Evolutionary conservation across 2,888 invertebrate species (phyloP).

Genomic region (Nipponacmea schrenckii): DNA sequence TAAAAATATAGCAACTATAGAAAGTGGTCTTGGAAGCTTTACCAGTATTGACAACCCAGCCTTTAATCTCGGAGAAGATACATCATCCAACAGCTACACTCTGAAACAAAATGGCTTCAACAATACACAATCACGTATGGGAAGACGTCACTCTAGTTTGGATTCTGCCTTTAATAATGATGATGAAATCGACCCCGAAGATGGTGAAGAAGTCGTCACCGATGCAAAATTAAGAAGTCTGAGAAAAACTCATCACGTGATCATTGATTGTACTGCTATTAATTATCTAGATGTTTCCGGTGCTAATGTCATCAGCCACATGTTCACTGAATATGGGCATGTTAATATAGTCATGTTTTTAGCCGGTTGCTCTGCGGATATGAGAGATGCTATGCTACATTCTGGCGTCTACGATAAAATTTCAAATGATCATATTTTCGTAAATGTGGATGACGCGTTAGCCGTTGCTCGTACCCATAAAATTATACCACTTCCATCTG

Average conservation of each 20-base stretch:
- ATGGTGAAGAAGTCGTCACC: slow-evolving; percentile 47
- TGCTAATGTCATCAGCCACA: slow-evolving; percentile 55
- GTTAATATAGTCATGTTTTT: slow-evolving; percentile 56
- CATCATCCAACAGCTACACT: slow-evolving; percentile 17
- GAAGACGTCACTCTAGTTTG: slow-evolving; percentile 21
- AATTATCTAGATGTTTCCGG: slow-evolving; percentile 60
- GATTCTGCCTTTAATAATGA: slow-evolving; percentile 30
- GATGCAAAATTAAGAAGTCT: slow-evolving; percentile 50
- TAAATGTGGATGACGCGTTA: slow-evolving; percentile 51
- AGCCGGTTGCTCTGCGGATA: slow-evolving; percentile 45
- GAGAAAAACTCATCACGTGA: slow-evolving; percentile 54
- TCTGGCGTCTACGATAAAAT: slow-evolving; percentile 52
- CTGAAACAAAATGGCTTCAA: slow-evolving; percentile 15
- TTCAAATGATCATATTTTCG: slow-evolving; percentile 48
- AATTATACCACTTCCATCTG: slow-evolving; percentile 40
- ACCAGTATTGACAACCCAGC: slow-evolving; percentile 38
- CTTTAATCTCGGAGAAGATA: slow-evolving; percentile 34
- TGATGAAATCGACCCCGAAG: slow-evolving; percentile 46
- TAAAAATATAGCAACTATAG: background rate
- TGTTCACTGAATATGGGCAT: slow-evolving; percentile 54
- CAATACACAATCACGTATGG: slow-evolving; percentile 24
- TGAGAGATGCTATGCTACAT: slow-evolving; percentile 49
- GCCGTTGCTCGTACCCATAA: slow-evolving; percentile 48
- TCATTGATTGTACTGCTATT: slow-evolving; percentile 52
- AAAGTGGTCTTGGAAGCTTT: slow-evolving; percentile 22